These are phyloP conservation scores for Flexamia atlantica DNA, from an alignment of 2,888 invertebrate species.

Conservation along the genomic window DNA sequence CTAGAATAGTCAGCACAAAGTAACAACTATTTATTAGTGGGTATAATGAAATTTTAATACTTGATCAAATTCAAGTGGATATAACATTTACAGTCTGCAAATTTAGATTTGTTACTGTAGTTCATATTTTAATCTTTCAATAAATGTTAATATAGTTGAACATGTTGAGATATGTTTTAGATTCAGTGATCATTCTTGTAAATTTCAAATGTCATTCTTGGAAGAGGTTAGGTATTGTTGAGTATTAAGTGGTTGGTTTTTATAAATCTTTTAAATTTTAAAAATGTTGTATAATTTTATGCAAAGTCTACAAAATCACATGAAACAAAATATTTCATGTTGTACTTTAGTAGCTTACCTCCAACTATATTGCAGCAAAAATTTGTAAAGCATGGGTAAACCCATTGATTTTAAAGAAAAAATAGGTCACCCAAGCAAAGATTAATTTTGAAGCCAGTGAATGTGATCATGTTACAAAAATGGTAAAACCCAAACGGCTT, in stretches of 20 bases:
- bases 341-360: no score
- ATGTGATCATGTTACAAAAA: no score
- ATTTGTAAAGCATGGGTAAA: no score
- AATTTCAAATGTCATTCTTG: slow-evolving; percentile 3
- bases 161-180: background rate
- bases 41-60: background rate
- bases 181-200: background rate
- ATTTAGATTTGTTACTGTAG: slow-evolving; percentile 28
- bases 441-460: no score
- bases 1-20: slow-evolving; percentile 21
- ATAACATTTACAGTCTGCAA: background rate
- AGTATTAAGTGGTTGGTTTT: background rate
- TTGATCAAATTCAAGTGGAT: background rate
- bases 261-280: background rate
- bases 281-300: background rate
- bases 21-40: slow-evolving; percentile 3
- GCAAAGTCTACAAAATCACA: background rate
- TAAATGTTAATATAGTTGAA: slow-evolving; percentile 18
- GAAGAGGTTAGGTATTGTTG: slow-evolving; percentile 9
- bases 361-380: no score
- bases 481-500: no score
- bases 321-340: no score
- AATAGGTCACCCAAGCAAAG: no score
- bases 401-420: no score
- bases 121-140: background rate